Base-by-base conservation (phyloP, 2,888 invertebrate genomes). In the Drosophila pseudotalamancana region DNA sequence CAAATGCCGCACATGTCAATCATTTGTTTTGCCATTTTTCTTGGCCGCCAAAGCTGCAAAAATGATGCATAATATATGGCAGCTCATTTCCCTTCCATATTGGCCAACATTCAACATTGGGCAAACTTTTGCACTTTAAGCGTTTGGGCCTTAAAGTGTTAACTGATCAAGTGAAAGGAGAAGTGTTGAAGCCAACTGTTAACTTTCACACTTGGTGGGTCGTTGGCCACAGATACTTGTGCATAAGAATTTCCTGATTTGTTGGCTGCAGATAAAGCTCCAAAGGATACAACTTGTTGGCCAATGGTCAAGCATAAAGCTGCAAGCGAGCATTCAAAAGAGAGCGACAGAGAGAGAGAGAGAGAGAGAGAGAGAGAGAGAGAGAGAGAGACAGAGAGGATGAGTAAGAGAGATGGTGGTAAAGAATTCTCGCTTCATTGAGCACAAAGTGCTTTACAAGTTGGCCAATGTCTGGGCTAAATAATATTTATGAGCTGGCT, bases 21-120 rank as follows among this genome's bases (percentile, higher is more conserved):
- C 89, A 88, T 88, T 89, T 88, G 88, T 79, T 79, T 84, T 69
- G 75, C 73, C 74, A 88, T 86, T 87, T 82, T 70, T 86, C 70
- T 74, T 48, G 40, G 48, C 49, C 31, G 9, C 59, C 45, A 59
- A 60, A 57, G 35, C 66, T 34, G 57, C 48, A 65, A 71, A 59
- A 34, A 51, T 46, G 54, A 45, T 87, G 86, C 83, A 87, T 85
- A 83, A 73, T 83, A 48, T 73, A 87, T 79, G 54, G 50, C 60
- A 51, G 53, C 60, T 71, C 73, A 72, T 73, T 77, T 73, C 70
- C 55, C 72, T 59, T 49, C 48, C 54, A 83, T 50, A 55, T 60
- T 29, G 27, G n/a, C n/a, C n/a, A n/a, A n/a, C n/a, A n/a, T n/a
- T n/a, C n/a, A n/a, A n/a, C n/a, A n/a, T n/a, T 25, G 16, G 5